Percentiles rank a stretch among this genome's conserved stretches.
Conservation (phyloP, 2,888 invertebrate genomes). For the Resseliella maxima region DNA sequence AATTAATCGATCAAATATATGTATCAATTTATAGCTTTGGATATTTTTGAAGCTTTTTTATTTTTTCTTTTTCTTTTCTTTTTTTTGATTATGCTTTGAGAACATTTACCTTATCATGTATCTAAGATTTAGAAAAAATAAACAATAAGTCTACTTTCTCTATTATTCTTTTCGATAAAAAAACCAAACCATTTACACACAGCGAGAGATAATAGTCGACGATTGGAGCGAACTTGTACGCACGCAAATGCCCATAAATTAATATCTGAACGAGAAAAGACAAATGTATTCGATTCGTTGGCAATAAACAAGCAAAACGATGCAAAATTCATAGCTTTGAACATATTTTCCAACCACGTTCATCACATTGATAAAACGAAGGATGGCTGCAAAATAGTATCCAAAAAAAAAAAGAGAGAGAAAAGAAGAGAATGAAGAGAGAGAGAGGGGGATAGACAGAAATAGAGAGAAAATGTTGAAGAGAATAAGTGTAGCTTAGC, state of each 20-base stretch:
- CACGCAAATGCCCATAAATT: constrained; percentile 53
- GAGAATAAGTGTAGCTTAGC: background rate
- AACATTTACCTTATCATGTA: no score
- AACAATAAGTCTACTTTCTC: no score
- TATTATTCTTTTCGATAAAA: background rate
- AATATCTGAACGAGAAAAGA: background rate
- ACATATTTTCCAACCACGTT: constrained; percentile 44
- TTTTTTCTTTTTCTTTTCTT: no score
- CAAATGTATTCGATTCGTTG: constrained; percentile 9
- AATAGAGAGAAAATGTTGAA: no score
- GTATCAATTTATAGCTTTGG: no score
- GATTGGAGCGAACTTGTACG: background rate
- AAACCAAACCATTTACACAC: no score
- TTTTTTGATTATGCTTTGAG: no score
- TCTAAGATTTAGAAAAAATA: background rate
- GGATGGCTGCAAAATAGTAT: background rate
- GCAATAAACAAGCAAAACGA: background rate
- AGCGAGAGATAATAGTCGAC: background rate
- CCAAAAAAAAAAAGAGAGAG: background rate
- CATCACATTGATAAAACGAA: background rate
- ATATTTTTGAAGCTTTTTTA: no score
- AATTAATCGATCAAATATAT: no score
- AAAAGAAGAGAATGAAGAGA: background rate
- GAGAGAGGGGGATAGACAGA: no score
- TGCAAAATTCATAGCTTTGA: background rate